A percentile compares a stretch with the other conserved stretches of the same genome.
phyloP scores from a whole-genome alignment of 2,888 invertebrate species.

The Oxytorus armatus region DNA sequence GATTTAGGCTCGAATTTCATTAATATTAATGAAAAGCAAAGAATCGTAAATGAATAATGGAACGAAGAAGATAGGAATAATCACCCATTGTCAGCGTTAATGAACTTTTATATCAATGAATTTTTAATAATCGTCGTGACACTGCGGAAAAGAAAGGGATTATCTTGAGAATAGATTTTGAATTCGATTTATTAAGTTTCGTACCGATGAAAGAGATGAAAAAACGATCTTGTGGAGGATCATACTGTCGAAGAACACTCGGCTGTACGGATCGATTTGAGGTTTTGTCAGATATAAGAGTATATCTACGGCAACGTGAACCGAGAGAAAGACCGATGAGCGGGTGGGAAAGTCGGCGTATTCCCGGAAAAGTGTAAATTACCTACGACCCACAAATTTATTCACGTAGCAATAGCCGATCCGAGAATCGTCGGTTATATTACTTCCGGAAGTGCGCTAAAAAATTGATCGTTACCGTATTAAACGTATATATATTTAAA shows the following conservation, averaged over 20 bases:
- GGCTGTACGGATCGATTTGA: slow-evolving; percentile 8
- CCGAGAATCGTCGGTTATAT: slow-evolving; percentile 24
- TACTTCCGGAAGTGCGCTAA: slow-evolving; percentile 24
- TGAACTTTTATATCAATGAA: not conserved
- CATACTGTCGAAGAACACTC: slow-evolving; percentile 29
- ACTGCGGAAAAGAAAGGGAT: not conserved
- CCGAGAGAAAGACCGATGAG: not conserved
- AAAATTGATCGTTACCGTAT: slow-evolving; percentile 52
- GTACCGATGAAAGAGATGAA: not conserved
- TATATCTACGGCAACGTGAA: not conserved
- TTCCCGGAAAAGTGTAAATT: slow-evolving; percentile 44
- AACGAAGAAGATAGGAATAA: not conserved
- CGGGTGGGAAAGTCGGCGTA: not conserved
- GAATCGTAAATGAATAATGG: not conserved
- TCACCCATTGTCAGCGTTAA: not conserved
- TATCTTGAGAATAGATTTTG: slow-evolving; percentile 19
- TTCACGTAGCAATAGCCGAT: slow-evolving; percentile 38
- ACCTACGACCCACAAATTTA: slow-evolving; percentile 39
- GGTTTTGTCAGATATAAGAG: not conserved
- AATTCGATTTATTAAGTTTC: slow-evolving; percentile 25
- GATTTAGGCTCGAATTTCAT: not conserved
- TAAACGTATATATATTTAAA: slow-evolving; percentile 22
- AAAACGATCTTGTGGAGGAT: slow-evolving; percentile 11
- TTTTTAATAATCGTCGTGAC: slow-evolving; percentile 7
- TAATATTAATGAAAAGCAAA: slow-evolving; percentile 1